Conservation (phyloP, 2,113 vertebrate species). For the Sphyrna mokarran region DNA sequence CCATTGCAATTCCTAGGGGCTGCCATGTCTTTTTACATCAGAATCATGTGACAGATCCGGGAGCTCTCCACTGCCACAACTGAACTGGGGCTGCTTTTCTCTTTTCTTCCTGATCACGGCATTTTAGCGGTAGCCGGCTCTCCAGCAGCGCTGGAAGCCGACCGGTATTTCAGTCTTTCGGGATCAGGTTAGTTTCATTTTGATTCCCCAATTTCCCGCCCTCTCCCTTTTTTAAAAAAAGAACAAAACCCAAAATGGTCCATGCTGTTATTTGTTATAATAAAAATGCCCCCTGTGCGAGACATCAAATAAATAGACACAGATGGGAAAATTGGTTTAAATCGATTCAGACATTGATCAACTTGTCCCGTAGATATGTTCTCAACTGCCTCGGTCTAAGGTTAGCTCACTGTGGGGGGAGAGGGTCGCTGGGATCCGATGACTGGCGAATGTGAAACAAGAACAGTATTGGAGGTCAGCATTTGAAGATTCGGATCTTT, state of each 20-base stretch:
- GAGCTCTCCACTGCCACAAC: background rate
- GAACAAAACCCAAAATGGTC: background rate
- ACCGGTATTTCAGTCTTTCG: background rate
- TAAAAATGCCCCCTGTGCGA: background rate
- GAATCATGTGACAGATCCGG: conserved; percentile 29
- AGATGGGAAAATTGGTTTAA: background rate
- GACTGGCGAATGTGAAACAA: background rate
- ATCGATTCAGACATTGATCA: background rate
- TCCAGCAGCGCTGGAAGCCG: background rate
- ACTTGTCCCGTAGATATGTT: background rate
- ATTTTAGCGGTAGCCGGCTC: background rate
- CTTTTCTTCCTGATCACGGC: background rate
- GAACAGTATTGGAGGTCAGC: background rate
- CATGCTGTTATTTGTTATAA: background rate
- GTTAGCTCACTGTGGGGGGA: background rate
- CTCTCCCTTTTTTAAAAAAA: background rate
- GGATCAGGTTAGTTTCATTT: background rate
- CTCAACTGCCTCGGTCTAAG: background rate
- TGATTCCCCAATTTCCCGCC: background rate
- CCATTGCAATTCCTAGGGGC: background rate
- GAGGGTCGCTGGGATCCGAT: background rate
- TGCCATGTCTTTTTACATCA: conserved; percentile 29
- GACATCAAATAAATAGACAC: background rate
- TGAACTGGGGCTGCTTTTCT: background rate
- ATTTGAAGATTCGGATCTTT: background rate